phyloP scores from a whole-genome alignment of 2,888 invertebrate genomes.

The Agrilus cyanescens region DNA sequence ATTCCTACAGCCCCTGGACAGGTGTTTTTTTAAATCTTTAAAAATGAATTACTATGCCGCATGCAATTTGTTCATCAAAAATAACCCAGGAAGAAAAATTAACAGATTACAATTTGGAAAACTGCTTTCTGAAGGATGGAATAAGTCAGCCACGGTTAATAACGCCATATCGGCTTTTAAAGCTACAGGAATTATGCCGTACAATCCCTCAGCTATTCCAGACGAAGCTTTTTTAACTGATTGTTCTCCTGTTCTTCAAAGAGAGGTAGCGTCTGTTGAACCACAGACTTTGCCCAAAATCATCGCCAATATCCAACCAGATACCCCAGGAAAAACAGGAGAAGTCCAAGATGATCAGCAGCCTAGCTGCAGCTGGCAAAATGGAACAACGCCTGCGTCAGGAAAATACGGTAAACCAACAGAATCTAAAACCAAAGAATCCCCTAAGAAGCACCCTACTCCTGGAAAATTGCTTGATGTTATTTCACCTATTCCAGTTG shows the following conservation, averaged over 20 bases:
- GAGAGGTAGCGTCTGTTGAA: too few species aligned
- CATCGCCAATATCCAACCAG: too few species aligned
- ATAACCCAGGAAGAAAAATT: constrained; percentile 11
- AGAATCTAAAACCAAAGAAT: background rate
- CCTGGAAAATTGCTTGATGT: background rate
- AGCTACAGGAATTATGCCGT: constrained; percentile 16
- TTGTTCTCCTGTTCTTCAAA: too few species aligned
- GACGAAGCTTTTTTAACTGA: constrained; percentile 19
- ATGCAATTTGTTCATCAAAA: constrained; percentile 7
- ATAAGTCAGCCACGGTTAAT: constrained; percentile 13
- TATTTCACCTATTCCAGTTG: too few species aligned
- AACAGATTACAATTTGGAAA: constrained; percentile 13
- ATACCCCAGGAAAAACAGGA: too few species aligned
- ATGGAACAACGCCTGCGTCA: too few species aligned
- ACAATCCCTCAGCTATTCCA: constrained; percentile 16
- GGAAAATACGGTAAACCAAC: background rate
- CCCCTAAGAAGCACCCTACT: background rate
- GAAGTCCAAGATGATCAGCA: too few species aligned
- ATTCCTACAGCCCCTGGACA: constrained; percentile 12
- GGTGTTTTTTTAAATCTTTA: constrained; percentile 9
- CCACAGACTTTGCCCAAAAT: too few species aligned
- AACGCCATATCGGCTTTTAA: constrained; percentile 16
- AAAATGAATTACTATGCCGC: constrained; percentile 8
- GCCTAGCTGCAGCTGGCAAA: too few species aligned
- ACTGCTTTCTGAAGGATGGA: constrained; percentile 13